Base-by-base conservation (phyloP, 2,797 vertebrate genomes). In the Eulemur coronatus region DNA sequence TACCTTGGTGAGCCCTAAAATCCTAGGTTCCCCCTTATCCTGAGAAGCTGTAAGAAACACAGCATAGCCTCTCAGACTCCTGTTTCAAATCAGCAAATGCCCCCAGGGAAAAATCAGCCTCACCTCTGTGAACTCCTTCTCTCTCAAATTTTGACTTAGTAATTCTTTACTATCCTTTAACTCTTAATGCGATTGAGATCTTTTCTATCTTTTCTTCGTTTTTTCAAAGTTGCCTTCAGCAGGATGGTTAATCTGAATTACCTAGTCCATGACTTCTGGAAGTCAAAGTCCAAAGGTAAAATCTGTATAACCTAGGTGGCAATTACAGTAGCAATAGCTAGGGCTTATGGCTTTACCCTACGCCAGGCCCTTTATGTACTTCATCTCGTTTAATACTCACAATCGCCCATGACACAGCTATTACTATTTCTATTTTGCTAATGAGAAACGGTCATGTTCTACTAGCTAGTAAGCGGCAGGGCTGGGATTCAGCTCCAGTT, bases 161-260 rank as follows among this genome's bases (percentile, higher is more conserved):
- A 69, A 90, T 91, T 79, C 70, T 87, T 94, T 43, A 90, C 33
- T 85, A 15, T 94, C 46, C 55, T 85, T 84, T 88, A 96, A 65
- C 30, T 61, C 41, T 88, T 67, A n/a, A 55, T 28, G 17, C n/a
- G 65, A 7, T 76, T 61, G 59, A 67, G 24, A 38, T 41, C 73
- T n/a, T 88, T 41, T 17, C 11, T 41, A 59, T 93, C 18, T 82
- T 65, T 79, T 73, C n/a, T 55, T 91, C 79, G 76, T 67, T 78
- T 92, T 82, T 75, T 61, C 38, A 67, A 87, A 87, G 20, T 78
- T n/a, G 0, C 79, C 67, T 89, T 55, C 28, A 35, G 46, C 79
- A 73, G 12, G 11, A 55, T 82, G 35, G 17, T 75, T 87, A 35
- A 52, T 84, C 41, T 59, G 24, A 94, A 67, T 67, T 89, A 73